Conservation (phyloP, 2,113 vertebrate species). For the Lophochroa leadbeateri region DNA sequence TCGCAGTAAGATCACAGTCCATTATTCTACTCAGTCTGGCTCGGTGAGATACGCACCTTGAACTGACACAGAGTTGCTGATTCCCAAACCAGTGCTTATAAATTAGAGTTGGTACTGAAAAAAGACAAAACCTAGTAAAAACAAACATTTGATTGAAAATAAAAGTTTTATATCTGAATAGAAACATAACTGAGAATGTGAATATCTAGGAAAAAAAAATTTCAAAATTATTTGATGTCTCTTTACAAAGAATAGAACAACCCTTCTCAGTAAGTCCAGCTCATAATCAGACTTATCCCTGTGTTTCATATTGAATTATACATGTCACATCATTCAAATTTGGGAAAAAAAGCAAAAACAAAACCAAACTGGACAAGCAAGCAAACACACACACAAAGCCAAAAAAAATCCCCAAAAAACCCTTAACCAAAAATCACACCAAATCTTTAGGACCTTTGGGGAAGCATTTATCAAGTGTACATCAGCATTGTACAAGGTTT, state of each 20-base stretch:
- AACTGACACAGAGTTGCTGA: background rate
- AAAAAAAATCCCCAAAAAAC: background rate
- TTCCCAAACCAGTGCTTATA: background rate
- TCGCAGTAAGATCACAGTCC: background rate
- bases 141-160: background rate
- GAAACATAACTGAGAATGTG: background rate
- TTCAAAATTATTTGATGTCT: background rate
- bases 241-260: background rate
- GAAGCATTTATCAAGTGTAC: background rate
- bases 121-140: background rate
- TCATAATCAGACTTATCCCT: background rate
- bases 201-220: background rate
- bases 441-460: fast-evolving
- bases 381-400: background rate
- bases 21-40: background rate
- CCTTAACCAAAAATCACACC: background rate
- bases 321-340: background rate
- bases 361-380: background rate
- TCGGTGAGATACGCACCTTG: background rate
- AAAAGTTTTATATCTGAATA: background rate
- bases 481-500: background rate
- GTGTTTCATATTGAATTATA: background rate
- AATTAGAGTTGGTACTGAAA: background rate
- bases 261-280: background rate
- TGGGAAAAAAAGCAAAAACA: background rate